Evolutionary conservation across 1,140 invertebrate species (phyloP).

Genomic region (Neotoxoptera formosana): DNA sequence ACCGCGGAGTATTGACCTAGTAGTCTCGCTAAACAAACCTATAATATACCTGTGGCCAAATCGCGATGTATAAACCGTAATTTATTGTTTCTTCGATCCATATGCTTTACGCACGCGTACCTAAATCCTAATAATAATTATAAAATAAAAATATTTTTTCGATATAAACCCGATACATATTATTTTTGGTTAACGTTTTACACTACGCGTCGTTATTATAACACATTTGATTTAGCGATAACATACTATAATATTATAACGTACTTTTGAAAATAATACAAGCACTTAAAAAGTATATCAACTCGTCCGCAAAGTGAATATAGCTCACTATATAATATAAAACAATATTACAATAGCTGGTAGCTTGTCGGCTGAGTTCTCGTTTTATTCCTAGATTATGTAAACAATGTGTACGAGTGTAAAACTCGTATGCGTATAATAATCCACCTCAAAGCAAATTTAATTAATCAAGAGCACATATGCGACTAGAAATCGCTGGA

Average conservation of each 20-base stretch:
- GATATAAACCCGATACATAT: too few relatives aligned
- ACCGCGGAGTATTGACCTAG: not conserved
- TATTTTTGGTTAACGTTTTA: too few relatives aligned
- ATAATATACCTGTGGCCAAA: not conserved
- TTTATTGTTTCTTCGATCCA: not conserved
- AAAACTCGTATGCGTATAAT: not conserved
- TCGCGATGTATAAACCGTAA: not conserved
- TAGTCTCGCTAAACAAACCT: not conserved
- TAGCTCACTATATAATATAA: not conserved
- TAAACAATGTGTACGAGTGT: not conserved
- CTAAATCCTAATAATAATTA: too few relatives aligned
- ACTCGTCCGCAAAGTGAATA: not conserved
- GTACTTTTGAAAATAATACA: not conserved
- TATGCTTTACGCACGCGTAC: too few relatives aligned
- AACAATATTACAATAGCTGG: not conserved
- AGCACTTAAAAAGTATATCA: not conserved
- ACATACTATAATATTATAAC: too few relatives aligned
- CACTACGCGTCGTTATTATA: too few relatives aligned
- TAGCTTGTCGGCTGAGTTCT: not conserved
- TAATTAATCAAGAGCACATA: not conserved
- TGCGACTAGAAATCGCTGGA: not conserved
- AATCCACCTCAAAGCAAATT: not conserved
- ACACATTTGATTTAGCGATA: too few relatives aligned
- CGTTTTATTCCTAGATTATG: not conserved
- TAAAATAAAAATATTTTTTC: too few relatives aligned